A percentile compares a stretch with the other conserved stretches of the same genome.
phyloP scores from a whole-genome alignment of 2,113 vertebrate species.

The Hystrix cristata region DNA sequence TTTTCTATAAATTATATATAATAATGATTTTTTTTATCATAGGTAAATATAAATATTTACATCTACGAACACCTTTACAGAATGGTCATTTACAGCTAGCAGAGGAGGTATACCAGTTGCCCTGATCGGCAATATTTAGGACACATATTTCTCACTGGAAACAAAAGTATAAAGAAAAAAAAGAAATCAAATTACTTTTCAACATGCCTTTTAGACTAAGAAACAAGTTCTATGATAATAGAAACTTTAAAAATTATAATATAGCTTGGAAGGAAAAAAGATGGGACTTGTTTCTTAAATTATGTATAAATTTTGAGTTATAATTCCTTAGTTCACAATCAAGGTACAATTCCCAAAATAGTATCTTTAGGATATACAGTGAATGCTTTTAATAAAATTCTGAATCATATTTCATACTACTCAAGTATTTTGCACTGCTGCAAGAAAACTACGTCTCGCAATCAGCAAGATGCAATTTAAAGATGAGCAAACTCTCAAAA shows the following conservation, averaged over 20 bases:
- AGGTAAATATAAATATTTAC: neutral
- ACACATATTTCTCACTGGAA: neutral
- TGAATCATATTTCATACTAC: slow-evolving; percentile 43
- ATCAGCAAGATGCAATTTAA: slow-evolving; percentile 58
- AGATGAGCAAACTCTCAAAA: slow-evolving; percentile 37
- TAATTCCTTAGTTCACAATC: neutral
- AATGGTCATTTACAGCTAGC: slow-evolving; percentile 32
- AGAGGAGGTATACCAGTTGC: neutral
- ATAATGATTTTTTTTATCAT: neutral
- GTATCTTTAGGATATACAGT: neutral
- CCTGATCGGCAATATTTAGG: neutral
- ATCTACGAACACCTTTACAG: neutral
- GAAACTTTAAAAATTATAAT: slow-evolving; percentile 32
- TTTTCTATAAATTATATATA: neutral
- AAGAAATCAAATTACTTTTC: slow-evolving; percentile 23
- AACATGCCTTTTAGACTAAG: neutral
- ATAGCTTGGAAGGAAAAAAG: neutral
- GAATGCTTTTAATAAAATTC: slow-evolving; percentile 57
- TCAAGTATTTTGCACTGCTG: neutral
- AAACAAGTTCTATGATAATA: neutral
- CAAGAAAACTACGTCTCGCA: neutral
- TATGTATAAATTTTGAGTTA: slow-evolving; percentile 51
- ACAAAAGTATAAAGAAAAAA: slow-evolving; percentile 7
- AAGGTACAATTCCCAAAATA: neutral
- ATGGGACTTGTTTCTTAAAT: neutral